A percentile compares a stretch with the other conserved stretches of the same genome.
phyloP scores from a whole-genome alignment of 1,140 invertebrate genomes.

The Aethina tumida region DNA sequence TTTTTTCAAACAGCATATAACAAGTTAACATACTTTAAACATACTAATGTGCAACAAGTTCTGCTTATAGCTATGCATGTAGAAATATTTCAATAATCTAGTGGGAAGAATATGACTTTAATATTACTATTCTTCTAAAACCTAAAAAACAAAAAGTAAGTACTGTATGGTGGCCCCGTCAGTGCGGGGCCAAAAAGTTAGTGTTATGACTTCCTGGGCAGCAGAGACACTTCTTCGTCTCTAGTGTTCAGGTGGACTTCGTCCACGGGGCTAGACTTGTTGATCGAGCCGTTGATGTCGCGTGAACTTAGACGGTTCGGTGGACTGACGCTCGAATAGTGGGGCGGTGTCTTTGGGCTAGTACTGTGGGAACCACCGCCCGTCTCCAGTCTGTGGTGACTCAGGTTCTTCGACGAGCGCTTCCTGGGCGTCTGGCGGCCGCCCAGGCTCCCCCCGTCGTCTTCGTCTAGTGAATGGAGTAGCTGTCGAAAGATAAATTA shows the following conservation, averaged over 20 bases:
- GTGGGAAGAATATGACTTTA: no score
- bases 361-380: slow-evolving; percentile 12
- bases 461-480: slow-evolving; percentile 24
- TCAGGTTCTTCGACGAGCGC: slow-evolving; percentile 20
- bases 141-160: no score
- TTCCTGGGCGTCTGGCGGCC: slow-evolving; percentile 21
- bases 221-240: slow-evolving; percentile 28
- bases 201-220: slow-evolving; percentile 34
- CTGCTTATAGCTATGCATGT: no score
- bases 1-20: no score
- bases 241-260: slow-evolving; percentile 16
- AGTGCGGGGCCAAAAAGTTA: no score
- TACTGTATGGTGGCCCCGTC: no score
- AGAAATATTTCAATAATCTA: no score
- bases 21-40: no score
- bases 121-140: no score
- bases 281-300: slow-evolving; percentile 26
- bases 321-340: slow-evolving; percentile 23
- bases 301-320: slow-evolving; percentile 21
- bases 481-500: slow-evolving; percentile 22
- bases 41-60: no score
- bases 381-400: slow-evolving; percentile 13
- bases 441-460: slow-evolving; percentile 20
- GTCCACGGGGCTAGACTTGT: slow-evolving; percentile 21
- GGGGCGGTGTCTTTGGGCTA: slow-evolving; percentile 24